phyloP scores from a whole-genome alignment of 2,113 vertebrate genomes.

The Rallus limicola region DNA sequence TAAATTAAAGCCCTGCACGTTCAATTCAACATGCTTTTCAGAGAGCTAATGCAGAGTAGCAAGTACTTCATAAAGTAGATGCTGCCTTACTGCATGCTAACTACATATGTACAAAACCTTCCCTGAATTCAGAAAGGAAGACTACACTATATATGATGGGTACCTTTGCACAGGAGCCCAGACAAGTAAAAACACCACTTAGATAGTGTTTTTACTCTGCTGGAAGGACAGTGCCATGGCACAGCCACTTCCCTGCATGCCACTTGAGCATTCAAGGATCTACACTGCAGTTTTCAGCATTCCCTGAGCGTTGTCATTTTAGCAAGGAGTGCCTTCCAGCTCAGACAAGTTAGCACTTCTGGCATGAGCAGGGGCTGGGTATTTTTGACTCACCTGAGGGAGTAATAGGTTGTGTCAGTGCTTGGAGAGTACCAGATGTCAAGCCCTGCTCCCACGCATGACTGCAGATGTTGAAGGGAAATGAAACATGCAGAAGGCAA shows the following conservation, averaged over 20 bases:
- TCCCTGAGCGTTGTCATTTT: accelerated
- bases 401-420: background rate
- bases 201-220: background rate
- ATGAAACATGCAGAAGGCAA: accelerated
- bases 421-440: background rate
- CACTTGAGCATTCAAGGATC: background rate
- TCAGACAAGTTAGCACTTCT: background rate
- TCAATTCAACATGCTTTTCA: background rate
- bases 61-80: background rate
- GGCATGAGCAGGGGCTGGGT: background rate
- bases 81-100: accelerated
- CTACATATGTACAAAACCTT: background rate
- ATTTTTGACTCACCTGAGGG: background rate
- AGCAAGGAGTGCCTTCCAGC: background rate
- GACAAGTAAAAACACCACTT: accelerated
- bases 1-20: background rate
- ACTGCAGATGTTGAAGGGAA: background rate
- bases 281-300: background rate
- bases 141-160: accelerated
- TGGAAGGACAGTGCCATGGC: background rate
- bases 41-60: background rate
- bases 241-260: background rate
- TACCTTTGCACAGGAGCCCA: background rate
- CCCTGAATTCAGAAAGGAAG: background rate
- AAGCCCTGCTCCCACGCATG: accelerated